phyloP scores from a whole-genome alignment of 2,888 invertebrate species.

The Metellina segmentata region DNA sequence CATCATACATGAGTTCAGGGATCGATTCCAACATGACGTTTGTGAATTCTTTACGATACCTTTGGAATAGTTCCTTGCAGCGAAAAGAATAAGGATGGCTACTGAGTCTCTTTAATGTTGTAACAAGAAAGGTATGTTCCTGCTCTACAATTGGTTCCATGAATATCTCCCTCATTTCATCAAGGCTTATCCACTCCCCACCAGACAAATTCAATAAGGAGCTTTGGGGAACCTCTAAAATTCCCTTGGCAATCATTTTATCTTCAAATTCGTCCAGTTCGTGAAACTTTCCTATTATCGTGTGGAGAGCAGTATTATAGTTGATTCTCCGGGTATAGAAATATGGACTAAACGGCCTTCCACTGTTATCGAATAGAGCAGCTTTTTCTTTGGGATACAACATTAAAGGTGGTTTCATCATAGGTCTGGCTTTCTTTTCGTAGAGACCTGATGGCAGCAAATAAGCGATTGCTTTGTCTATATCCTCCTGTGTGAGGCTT shows the following conservation, averaged over 20 bases:
- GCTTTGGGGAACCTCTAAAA: constrained; percentile 84
- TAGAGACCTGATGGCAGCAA: constrained; percentile 97
- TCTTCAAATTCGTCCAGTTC: constrained; percentile 87
- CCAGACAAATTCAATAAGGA: constrained; percentile 82
- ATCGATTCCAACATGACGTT: constrained; percentile 41
- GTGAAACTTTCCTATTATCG: constrained; percentile 87
- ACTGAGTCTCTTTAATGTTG: constrained; percentile 87
- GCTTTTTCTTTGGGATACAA: constrained; percentile 90
- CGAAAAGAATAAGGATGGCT: constrained; percentile 87
- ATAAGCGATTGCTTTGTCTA: constrained; percentile 93
- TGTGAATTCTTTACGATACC: constrained; percentile 84
- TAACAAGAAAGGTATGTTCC: constrained; percentile 86
- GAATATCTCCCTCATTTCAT: constrained; percentile 85
- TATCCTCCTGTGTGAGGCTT: constrained; percentile 91
- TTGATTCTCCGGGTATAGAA: constrained; percentile 95
- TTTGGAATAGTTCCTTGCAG: constrained; percentile 87
- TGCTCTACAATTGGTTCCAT: constrained; percentile 84
- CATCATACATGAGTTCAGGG: constrained; percentile 79
- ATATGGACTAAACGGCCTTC: constrained; percentile 93
- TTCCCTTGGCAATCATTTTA: constrained; percentile 85
- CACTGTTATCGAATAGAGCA: constrained; percentile 94
- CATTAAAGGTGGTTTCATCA: constrained; percentile 94
- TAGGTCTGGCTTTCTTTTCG: constrained; percentile 91
- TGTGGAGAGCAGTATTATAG: constrained; percentile 90
- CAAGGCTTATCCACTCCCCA: constrained; percentile 85